Evolutionary conservation across 2,888 invertebrate genomes (phyloP).

Genomic region (Dermolepida albohirtum): DNA sequence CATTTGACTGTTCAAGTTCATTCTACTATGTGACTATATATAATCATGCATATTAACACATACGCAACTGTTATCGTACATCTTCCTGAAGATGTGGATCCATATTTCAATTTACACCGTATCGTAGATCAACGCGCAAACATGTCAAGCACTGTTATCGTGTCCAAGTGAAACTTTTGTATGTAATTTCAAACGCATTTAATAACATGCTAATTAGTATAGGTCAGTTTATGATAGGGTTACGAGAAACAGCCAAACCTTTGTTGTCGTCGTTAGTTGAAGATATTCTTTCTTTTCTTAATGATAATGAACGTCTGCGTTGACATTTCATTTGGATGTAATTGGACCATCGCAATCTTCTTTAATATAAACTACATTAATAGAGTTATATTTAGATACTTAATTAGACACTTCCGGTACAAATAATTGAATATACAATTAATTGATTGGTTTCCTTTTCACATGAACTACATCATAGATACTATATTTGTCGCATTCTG

Average conservation of each 20-base stretch:
- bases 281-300: not conserved
- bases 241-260: constrained; percentile 6
- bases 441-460: too few species aligned
- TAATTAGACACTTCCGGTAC: too few species aligned
- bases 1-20: constrained; percentile 29
- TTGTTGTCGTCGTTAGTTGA: not conserved
- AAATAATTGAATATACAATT: too few species aligned
- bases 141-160: constrained; percentile 27
- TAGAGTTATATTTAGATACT: too few species aligned
- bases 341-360: too few species aligned
- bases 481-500: too few species aligned
- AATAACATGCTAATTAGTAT: constrained; percentile 8
- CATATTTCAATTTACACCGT: constrained; percentile 11
- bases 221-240: constrained; percentile 26
- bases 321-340: too few species aligned
- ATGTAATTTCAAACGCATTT: constrained; percentile 2
- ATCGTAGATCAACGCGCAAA: constrained; percentile 18
- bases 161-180: constrained; percentile 9
- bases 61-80: constrained; percentile 11
- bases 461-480: too few species aligned
- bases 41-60: constrained; percentile 24
- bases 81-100: constrained; percentile 10
- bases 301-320: too few species aligned
- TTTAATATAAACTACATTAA: too few species aligned
- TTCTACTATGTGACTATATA: constrained; percentile 23